Conservation (phyloP, 2,797 vertebrate genomes). For the Lateolabrax maculatus region DNA sequence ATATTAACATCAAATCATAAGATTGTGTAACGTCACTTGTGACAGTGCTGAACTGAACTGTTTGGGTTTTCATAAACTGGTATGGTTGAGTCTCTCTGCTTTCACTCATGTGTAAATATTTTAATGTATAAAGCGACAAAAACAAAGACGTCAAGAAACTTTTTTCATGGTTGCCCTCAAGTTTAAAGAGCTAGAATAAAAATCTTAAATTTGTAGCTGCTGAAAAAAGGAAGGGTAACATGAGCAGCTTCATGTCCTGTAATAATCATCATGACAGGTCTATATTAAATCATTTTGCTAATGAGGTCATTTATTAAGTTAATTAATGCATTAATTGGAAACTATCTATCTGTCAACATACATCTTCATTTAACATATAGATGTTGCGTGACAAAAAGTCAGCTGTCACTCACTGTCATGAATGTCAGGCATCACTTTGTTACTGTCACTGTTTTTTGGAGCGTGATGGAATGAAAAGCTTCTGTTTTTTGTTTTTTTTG, state of each 20-base stretch:
- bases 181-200: background rate
- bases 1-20: background rate
- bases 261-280: background rate
- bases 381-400: background rate
- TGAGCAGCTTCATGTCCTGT: background rate
- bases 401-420: constrained; percentile 9
- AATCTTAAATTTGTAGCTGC: background rate
- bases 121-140: background rate
- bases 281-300: background rate
- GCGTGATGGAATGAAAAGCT: background rate
- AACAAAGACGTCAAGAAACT: background rate
- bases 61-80: background rate
- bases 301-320: constrained; percentile 19
- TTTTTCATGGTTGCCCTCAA: background rate
- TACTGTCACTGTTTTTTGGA: background rate
- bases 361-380: background rate
- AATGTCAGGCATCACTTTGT: background rate
- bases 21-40: background rate
- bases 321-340: constrained; percentile 23
- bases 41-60: background rate
- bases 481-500: background rate
- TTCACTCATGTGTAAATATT: background rate
- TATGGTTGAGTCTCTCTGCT: background rate
- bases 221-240: background rate
- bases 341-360: constrained; percentile 16